Percentiles rank a stretch among this genome's conserved stretches.
phyloP scores from a whole-genome alignment of 2,888 invertebrate genomes.

The Pammene fasciana region DNA sequence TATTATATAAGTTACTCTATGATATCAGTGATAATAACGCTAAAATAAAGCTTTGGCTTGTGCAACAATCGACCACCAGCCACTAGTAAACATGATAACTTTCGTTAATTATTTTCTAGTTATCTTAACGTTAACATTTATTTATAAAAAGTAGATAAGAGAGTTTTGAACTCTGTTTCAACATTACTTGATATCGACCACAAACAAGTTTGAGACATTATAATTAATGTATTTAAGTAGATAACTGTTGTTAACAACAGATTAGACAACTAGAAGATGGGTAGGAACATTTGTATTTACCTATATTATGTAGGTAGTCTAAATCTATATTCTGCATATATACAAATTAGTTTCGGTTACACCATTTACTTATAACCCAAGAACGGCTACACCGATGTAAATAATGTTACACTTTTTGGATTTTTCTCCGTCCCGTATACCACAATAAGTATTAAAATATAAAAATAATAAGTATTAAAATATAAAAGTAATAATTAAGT shows the following conservation, averaged over 20 bases:
- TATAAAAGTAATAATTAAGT: too few species aligned
- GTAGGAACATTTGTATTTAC: neutral
- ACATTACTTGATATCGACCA: constrained; percentile 21
- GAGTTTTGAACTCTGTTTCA: constrained; percentile 33
- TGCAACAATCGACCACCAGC: neutral
- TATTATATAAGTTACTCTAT: too few species aligned
- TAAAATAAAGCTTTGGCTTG: neutral
- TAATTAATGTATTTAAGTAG: constrained; percentile 12
- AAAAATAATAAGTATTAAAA: too few species aligned
- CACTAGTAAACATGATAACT: constrained; percentile 5
- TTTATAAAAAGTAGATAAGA: constrained; percentile 21
- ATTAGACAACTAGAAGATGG: neutral
- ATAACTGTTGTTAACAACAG: constrained; percentile 5
- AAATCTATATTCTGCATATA: too few species aligned
- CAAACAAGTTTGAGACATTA: constrained; percentile 25
- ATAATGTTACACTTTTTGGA: too few species aligned
- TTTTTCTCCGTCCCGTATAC: too few species aligned
- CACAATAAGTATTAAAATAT: too few species aligned
- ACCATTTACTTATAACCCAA: too few species aligned
- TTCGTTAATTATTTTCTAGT: constrained; percentile 35
- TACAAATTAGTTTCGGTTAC: too few species aligned
- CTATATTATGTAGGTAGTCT: too few species aligned
- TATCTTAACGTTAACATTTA: constrained; percentile 29
- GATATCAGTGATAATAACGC: neutral
- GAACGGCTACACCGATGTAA: too few species aligned